Percentiles rank a stretch among this genome's conserved stretches.
phyloP scores from a whole-genome alignment of 2,113 vertebrate genomes.

The Cephalopholis sonnerati region DNA sequence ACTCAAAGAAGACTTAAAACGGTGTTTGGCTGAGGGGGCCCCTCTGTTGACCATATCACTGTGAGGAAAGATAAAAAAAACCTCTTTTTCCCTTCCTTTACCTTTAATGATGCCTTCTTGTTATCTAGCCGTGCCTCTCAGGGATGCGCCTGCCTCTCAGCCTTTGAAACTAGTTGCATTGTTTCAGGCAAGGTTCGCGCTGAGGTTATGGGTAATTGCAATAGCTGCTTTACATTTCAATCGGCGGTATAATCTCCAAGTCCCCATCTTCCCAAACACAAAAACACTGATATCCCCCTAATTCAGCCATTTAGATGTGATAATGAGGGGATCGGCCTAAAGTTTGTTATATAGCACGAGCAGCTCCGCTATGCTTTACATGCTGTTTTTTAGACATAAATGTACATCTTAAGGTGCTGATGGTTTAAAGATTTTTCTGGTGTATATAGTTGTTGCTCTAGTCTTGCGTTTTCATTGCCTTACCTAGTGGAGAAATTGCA shows the following conservation, averaged over 20 bases:
- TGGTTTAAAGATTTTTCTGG: slow-evolving; percentile 4
- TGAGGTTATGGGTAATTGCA: slow-evolving; percentile 83
- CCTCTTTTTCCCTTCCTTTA: slow-evolving; percentile 59
- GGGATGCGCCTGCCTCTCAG: slow-evolving; percentile 72
- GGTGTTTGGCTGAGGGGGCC: slow-evolving; percentile 39
- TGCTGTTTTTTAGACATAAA: slow-evolving; percentile 13
- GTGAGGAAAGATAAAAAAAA: slow-evolving; percentile 48
- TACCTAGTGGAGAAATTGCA: slow-evolving; percentile 35
- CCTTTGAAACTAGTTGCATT: slow-evolving; percentile 80
- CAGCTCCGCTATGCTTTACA: slow-evolving; percentile 16
- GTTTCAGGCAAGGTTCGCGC: slow-evolving; percentile 79
- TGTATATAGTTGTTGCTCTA: slow-evolving; percentile 35
- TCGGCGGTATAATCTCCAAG: slow-evolving; percentile 71
- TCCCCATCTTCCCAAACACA: slow-evolving; percentile 71
- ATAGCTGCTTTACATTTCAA: slow-evolving; percentile 83
- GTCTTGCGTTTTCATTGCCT: slow-evolving; percentile 52
- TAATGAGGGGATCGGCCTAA: slow-evolving; percentile 53
- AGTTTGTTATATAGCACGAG: slow-evolving; percentile 31
- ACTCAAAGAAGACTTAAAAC: slow-evolving; percentile 42
- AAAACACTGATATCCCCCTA: slow-evolving; percentile 73
- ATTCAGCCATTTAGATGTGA: slow-evolving; percentile 70
- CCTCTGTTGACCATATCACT: slow-evolving; percentile 49
- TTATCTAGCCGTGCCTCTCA: slow-evolving; percentile 72
- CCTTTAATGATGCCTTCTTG: slow-evolving; percentile 74
- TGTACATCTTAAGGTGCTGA: slow-evolving; percentile 15